Percentiles rank a stretch among this genome's conserved stretches.
phyloP scores from a whole-genome alignment of 2,888 invertebrate genomes.

The Tineola bisselliella region DNA sequence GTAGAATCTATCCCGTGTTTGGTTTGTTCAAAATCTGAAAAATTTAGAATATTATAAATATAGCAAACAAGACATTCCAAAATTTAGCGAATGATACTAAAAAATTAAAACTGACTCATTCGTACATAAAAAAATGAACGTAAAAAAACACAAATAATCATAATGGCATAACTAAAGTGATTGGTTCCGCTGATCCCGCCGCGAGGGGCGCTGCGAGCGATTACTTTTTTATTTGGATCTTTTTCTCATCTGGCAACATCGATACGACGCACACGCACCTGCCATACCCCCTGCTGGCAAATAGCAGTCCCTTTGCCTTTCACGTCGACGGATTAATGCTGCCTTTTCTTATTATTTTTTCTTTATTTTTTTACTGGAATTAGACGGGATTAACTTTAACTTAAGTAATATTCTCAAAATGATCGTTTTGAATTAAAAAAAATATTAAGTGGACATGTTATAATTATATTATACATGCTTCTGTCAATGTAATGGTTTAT shows the following conservation, averaged over 20 bases:
- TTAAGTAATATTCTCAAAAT: slow-evolving; percentile 6
- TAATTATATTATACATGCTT: slow-evolving; percentile 7
- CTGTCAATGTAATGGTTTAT: slow-evolving; percentile 2
- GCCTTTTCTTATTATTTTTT: slow-evolving; percentile 29
- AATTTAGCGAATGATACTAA: not conserved
- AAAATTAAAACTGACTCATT: not conserved
- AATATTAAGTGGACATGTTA: not conserved
- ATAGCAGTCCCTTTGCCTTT: slow-evolving; percentile 31
- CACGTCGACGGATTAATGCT: slow-evolving; percentile 51
- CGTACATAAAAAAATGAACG: not conserved
- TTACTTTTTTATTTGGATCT: slow-evolving; percentile 21
- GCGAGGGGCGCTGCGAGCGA: slow-evolving; percentile 29
- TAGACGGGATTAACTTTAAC: slow-evolving; percentile 9
- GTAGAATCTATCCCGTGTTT: no score
- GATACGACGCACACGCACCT: slow-evolving; percentile 42
- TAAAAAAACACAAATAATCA: slow-evolving; percentile 20
- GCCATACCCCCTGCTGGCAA: slow-evolving; percentile 45
- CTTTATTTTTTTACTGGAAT: slow-evolving; percentile 2
- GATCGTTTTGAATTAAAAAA: not conserved
- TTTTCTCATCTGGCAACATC: slow-evolving; percentile 24
- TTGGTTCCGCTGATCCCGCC: slow-evolving; percentile 34
- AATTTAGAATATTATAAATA: not conserved
- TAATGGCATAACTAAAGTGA: slow-evolving; percentile 29
- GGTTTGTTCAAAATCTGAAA: no score
- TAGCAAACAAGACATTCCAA: not conserved